These are phyloP conservation scores for Natator depressus DNA, from an alignment of 2,113 vertebrate species.

Conservation along the genomic window DNA sequence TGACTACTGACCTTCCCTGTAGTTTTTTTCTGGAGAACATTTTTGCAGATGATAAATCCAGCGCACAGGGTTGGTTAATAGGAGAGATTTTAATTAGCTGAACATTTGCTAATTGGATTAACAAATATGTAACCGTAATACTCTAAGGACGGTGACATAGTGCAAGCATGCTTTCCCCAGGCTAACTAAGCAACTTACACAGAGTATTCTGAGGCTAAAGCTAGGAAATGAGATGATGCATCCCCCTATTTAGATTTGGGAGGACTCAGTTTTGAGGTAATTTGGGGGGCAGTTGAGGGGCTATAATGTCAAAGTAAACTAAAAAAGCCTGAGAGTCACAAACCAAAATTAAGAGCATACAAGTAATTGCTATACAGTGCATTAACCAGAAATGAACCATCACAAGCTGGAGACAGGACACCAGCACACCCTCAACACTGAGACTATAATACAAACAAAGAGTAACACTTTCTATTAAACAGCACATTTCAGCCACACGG, in stretches of 20 bases:
- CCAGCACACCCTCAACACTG: not conserved
- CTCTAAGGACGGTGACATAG: not conserved
- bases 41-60: not conserved
- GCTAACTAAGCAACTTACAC: not conserved
- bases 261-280: not conserved
- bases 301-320: not conserved
- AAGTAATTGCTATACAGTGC: not conserved
- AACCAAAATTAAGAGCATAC: not conserved
- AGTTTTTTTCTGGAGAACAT: not conserved
- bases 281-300: not conserved
- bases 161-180: not conserved
- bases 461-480: not conserved
- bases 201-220: not conserved
- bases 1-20: not conserved
- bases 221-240: not conserved
- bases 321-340: not conserved
- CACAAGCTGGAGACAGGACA: not conserved
- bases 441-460: not conserved
- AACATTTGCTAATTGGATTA: not conserved
- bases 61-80: not conserved
- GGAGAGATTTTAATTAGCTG: not conserved
- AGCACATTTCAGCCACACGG: not conserved
- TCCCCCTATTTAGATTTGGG: not conserved
- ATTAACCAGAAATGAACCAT: not conserved
- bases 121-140: not conserved